Evolutionary conservation across 2,888 invertebrate genomes (phyloP), one percentile per base, ranked within the genome.

Genomic region (Nomada hirtipes): DNA sequence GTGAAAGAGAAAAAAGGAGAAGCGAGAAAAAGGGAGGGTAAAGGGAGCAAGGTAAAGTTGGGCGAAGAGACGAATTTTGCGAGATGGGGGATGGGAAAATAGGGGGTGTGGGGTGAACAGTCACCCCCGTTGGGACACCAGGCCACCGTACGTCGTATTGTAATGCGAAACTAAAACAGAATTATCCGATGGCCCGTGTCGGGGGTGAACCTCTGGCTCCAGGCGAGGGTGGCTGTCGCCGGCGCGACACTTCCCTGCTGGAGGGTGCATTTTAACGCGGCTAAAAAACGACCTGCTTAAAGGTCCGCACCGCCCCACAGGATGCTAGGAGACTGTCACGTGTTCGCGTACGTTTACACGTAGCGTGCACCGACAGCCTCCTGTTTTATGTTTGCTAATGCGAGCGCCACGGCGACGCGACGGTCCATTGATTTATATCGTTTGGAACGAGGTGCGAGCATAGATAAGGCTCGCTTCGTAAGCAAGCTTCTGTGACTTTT

Each of bases 151-250:
- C 90, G 88, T 89, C 88, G 90, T 89, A 85, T 91, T 92, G 92
- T 92, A 92, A 92, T 92, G 92, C 92, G 92, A 92, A 92, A 92
- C 92, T 92, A 92, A 92, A 92, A 92, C 92, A 92, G 92, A 92
- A 92, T 92, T 92, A 92, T 92, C 91, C 89, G 86, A 84, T 88
- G 89, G 90, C 90, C 90, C 87, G 75, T 76, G 87, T 76, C 73
- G 50, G 53, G 71, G 70, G 76, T 67, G 55, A 20, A 15, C 47
- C 47, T 47, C 47, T 15, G 47, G 36, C 79, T 36, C 65, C 64
- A 67, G 79, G 76, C 73, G 84, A 88, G 87, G 87, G 86, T 86
- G 80, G 74, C 73, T 69, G 79, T 79, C 82, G 80, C 60, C 83
- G 55, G 59, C 78, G 72, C 85, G 84, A 76, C 81, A 74, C 81